Conservation (phyloP, 2,888 invertebrate genomes). For the Sphaeridia pumilis region DNA sequence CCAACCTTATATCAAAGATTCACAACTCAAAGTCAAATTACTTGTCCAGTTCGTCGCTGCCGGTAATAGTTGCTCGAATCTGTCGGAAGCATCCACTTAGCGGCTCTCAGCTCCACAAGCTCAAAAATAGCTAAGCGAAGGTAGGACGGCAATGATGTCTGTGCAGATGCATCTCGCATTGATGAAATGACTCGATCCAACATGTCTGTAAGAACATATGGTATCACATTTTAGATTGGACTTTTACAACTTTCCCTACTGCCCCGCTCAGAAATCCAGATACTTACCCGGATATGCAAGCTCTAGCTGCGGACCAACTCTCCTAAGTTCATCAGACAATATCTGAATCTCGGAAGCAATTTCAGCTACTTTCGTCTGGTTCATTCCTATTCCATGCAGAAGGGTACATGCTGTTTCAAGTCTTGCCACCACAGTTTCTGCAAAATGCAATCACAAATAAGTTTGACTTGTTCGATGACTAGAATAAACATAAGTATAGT, state of each 20-base stretch:
- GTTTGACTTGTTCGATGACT: not conserved
- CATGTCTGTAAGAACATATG: constrained; percentile 14
- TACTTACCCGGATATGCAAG: constrained; percentile 29
- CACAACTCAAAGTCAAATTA: not conserved
- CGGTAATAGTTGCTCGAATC: constrained; percentile 71
- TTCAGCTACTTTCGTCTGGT: constrained; percentile 29
- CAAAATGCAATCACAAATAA: constrained; percentile 3
- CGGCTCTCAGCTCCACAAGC: constrained; percentile 82
- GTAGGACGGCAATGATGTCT: constrained; percentile 27
- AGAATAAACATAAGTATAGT: not conserved
- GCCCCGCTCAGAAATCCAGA: not conserved
- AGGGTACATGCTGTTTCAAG: constrained; percentile 32
- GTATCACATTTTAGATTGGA: not conserved
- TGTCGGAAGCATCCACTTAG: constrained; percentile 76
- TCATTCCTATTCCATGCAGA: constrained; percentile 31
- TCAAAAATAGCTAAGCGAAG: constrained; percentile 52
- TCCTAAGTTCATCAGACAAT: constrained; percentile 28
- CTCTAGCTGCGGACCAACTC: constrained; percentile 33
- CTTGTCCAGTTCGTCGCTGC: constrained; percentile 35
- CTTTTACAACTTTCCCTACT: not conserved
- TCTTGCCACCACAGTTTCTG: constrained; percentile 33
- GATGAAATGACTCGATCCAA: constrained; percentile 30
- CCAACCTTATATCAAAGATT: not conserved
- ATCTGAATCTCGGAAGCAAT: constrained; percentile 31
- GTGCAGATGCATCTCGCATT: constrained; percentile 34